Conservation (phyloP, 2,888 invertebrate species). For the Phorcus lineatus region DNA sequence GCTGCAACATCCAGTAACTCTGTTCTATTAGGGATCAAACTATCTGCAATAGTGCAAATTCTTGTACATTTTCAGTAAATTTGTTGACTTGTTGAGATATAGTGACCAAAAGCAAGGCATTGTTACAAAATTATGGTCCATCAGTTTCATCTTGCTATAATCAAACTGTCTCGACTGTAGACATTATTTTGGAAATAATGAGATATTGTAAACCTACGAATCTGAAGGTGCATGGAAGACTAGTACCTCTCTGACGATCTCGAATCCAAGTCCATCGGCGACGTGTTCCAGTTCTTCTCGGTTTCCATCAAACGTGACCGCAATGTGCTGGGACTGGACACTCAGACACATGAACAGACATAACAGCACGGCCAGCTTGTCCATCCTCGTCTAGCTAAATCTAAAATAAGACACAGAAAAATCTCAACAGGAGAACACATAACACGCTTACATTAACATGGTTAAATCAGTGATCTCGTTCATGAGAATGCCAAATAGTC, state of each 20-base stretch:
- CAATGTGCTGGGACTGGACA: constrained; percentile 41
- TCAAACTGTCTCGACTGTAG: neutral
- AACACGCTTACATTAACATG: neutral
- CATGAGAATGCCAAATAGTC: no score
- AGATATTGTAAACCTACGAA: neutral
- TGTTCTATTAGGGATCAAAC: no score
- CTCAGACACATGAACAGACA: constrained; percentile 16
- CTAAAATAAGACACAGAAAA: neutral
- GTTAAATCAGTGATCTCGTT: neutral
- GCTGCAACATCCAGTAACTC: no score
- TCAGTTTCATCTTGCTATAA: neutral
- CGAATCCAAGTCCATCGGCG: constrained; percentile 62
- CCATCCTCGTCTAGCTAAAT: neutral
- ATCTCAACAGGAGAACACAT: neutral
- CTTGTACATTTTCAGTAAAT: no score
- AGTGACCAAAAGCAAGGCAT: no score
- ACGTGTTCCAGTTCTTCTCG: constrained; percentile 52
- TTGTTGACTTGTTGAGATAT: no score
- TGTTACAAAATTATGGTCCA: no score
- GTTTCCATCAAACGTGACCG: constrained; percentile 51
- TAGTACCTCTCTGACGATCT: constrained; percentile 35
- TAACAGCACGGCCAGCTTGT: neutral
- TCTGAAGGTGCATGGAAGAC: no score
- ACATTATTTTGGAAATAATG: neutral
- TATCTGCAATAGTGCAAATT: no score